Evolutionary conservation across 2,797 vertebrate genomes (phyloP), one percentile per base, ranked within the genome.

Genomic region (Falco naumanni): DNA sequence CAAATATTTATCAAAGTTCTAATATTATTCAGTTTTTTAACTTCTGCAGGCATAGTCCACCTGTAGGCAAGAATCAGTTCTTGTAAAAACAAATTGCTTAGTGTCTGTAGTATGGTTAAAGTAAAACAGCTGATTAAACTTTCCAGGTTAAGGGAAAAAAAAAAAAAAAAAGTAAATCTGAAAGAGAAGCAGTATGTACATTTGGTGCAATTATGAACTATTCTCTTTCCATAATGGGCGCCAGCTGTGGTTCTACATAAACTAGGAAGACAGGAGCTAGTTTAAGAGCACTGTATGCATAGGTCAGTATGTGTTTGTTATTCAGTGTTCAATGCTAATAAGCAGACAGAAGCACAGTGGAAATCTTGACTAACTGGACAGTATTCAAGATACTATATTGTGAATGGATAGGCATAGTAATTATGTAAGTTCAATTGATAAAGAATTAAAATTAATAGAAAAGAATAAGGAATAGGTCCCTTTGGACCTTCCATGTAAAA

Each of bases 201-300:
- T 96, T 97, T 96, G 79, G 89, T 96, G 87, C 66, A 97, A 97
- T 97, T 97, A 95, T 87, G 89, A 94, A 93, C 47, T 95, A 87
- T 90, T 97, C 75, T 91, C 56, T 95, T 97, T 96, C 94, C 84
- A 87, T 95, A 93, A 96, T 76, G 72, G 84, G 50, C 72, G 89
- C 84, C 97, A 97, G 89, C 86, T 98, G 96, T 95, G 89, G 93
- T 88, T 97, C 63, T 90, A 61, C 72, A 93, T 72, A 91, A 96
- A 54, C 28, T 86, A 94, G 76, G 89, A 96, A 96, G 82, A 95
- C 11, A 59, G 76, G 80, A 94, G 57, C 89, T 87, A 61, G 77
- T 89, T 66, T 84, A 96, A 96, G 70, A 92, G 71, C 37, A 90
- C 56, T 39, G 43, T 85, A 43, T 91, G 57, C 33, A 56, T 31